Evolutionary conservation across 2,797 vertebrate genomes (phyloP), one percentile per base, ranked within the genome.

Genomic region (Poeciliopsis paucimaculata): DNA sequence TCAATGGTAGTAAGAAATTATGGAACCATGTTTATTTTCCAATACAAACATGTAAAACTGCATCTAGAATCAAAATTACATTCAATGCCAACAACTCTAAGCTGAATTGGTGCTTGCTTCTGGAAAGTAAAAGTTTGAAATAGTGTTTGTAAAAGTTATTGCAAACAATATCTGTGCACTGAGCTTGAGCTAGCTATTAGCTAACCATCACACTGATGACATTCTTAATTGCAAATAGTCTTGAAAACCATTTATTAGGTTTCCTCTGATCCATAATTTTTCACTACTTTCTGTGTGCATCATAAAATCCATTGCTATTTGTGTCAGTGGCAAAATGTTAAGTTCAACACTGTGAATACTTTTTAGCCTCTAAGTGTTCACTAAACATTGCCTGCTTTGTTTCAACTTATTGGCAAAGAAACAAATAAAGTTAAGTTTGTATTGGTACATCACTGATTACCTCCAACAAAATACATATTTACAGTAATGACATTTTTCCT

Each of bases 401-500:
- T 83, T 72, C 2, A 7, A 10, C 78, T 72, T 43, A 68, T 71
- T 86, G 73, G 77, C 81, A 71, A 36, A n/a, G 72, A 86, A 87
- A 80, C 74, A 85, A 79, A 79, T 77, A 79, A 78, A 78, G 41
- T 78, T 64, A 73, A 86, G 75, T 81, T 89, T 82, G 73, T 66
- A 46, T n/a, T 77, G 81, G 77, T 84, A 78, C 86, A 76, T 85
- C 45, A 60, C 86, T 93, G 92, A 94, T 94, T 90, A 83, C 79
- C 77, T 82, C 81, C 43, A 89, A 88, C 41, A 62, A 90, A 92
- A 92, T 85, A 86, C 84, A 86, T 82, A 92, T 91, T 91, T 82
- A 51, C 86, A 84, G 83, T 93, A 90, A 94, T 93, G 88, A 87
- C 78, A 87, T 90, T 91, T 80, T 76, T 80, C 81, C 34, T 9